Evolutionary conservation across 2,888 invertebrate genomes (phyloP), one percentile per base, ranked within the genome.

Genomic region (Leptarthrus brevirostris): DNA sequence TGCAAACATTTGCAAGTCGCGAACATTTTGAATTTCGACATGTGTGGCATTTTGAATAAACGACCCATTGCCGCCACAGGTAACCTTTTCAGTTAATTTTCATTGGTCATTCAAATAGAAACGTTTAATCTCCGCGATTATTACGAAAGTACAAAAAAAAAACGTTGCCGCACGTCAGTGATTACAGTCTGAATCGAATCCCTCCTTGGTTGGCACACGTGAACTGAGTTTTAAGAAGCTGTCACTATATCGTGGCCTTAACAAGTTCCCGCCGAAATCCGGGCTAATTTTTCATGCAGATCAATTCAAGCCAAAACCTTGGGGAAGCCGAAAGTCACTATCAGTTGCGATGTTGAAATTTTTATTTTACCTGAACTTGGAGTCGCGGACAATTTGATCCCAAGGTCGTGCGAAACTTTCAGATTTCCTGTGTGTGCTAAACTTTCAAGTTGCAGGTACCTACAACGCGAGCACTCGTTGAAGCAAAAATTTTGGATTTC

Each of bases 341-440:
- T 3, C n/a, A 40, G 40, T 40, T 40, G 40, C 40, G 40, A 40
- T 12, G 40, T 40, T n/a, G 3, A 12, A 12, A 3, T 40, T 1
- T 40, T 12, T 1, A 40, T 40, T 36, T 40, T 8, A 14, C 58
- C 34, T 58, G 58, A 58, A 58, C 58, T 36, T 34, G 20, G 22
- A 36, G 20, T 58, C 12, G 8, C 34, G 18, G 36, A 10, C 58
- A 58, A 58, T 58, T 58, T n/a, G 40, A 58, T 30, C 36, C 20
- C 58, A 58, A 58, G 58, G 58, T 58, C 58, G 10, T 34, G 40
- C 36, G 58, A 40, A 58, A 58, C 58, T 58, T 58, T 58, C 58
- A 58, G 36, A 58, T 58, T 12, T 3, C 3, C 6, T 49, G 2
- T 44, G 4, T 10, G 4, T 10, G 30, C 3, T 30, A 30, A 30